A percentile compares a stretch with the other conserved stretches of the same genome.
Conservation (phyloP, 2,113 vertebrate genomes). For the Lipotes vexillifer region DNA sequence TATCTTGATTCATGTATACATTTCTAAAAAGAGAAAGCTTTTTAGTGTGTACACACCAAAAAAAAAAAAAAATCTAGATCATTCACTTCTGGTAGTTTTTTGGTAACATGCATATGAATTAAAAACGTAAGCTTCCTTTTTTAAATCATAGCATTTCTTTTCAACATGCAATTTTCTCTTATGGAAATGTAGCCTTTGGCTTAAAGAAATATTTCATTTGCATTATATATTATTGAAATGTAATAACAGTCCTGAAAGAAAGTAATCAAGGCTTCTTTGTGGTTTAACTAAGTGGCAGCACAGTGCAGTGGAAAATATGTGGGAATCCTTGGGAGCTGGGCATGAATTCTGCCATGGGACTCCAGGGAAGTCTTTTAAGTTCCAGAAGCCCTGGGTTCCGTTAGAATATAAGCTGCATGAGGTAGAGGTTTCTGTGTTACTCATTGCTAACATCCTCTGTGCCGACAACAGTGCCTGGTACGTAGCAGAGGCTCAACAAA, state of each 20-base stretch:
- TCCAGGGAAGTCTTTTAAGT: neutral
- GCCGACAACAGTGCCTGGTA: neutral
- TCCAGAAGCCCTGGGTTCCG: neutral
- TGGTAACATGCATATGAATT: neutral
- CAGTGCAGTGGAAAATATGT: accelerated
- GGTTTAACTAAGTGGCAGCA: neutral
- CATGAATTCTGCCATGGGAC: neutral
- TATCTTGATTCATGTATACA: neutral
- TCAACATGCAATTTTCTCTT: neutral
- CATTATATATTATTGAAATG: neutral
- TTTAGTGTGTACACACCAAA: neutral
- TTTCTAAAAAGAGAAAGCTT: neutral
- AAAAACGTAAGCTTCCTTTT: neutral
- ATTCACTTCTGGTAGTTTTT: neutral
- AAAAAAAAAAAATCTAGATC: neutral
- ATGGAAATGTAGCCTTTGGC: neutral
- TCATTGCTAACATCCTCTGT: neutral
- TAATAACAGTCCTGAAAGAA: neutral
- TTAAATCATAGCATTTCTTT: neutral
- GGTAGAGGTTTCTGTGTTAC: neutral
- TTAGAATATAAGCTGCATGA: neutral
- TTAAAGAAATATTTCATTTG: neutral
- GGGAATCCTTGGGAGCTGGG: accelerated
- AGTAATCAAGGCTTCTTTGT: neutral
- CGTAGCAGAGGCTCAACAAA: neutral